phyloP scores from a whole-genome alignment of 2,888 invertebrate genomes.

The Drosophila aldrichi region DNA sequence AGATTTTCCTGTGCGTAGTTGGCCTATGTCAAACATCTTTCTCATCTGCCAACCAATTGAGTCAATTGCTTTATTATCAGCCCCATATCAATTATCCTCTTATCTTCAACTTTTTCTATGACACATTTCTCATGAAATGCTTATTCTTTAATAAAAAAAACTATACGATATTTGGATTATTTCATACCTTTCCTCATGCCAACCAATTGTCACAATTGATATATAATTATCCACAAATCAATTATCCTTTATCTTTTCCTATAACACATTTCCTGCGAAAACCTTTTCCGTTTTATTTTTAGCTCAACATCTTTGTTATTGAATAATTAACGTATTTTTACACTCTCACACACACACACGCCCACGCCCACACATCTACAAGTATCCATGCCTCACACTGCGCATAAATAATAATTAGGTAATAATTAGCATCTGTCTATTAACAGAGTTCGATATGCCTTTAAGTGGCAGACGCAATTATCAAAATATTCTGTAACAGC shows the following conservation, averaged over 20 bases:
- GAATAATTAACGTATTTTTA: conserved; percentile 7
- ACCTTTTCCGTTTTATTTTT: not conserved
- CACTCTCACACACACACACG: not conserved
- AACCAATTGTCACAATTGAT: not conserved
- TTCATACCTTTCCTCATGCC: not conserved
- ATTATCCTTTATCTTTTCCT: not conserved
- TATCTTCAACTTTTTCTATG: no score
- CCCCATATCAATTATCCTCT: no score
- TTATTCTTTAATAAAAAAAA: not conserved
- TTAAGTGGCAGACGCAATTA: conserved; percentile 52
- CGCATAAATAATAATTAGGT: conserved; percentile 76
- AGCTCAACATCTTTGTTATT: not conserved
- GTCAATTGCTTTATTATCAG: no score
- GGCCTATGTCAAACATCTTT: no score
- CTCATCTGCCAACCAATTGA: no score
- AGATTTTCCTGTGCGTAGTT: no score
- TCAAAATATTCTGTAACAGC: conserved; percentile 22
- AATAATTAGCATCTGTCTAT: conserved; percentile 76
- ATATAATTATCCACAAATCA: not conserved
- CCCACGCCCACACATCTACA: not conserved
- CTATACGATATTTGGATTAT: not conserved
- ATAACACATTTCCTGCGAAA: not conserved
- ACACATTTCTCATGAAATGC: not conserved
- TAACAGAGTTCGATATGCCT: conserved; percentile 72
- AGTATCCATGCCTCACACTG: not conserved